Conservation (phyloP, 2,797 vertebrate species). For the Rhadinocentrus ornatus region DNA sequence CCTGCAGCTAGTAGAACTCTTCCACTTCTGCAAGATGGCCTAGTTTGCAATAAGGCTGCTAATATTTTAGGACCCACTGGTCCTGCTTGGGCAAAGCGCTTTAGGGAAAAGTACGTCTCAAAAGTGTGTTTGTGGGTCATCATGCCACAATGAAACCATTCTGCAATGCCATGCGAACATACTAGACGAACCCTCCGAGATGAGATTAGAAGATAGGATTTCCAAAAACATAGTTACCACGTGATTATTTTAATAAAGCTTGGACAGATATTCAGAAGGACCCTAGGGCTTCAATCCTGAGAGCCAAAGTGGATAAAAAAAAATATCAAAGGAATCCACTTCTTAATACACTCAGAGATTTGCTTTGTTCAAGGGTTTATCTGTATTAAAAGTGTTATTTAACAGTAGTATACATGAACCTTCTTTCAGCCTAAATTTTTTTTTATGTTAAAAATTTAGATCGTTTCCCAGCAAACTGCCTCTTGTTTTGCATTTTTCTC, state of each 20-base stretch:
- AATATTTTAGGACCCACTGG: constrained; percentile 62
- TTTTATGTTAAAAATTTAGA: constrained; percentile 13
- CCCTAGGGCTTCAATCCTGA: constrained; percentile 26
- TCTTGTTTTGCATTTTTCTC: not conserved
- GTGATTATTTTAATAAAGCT: constrained; percentile 61
- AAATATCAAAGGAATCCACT: constrained; percentile 14
- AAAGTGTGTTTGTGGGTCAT: constrained; percentile 78
- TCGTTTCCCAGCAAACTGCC: constrained; percentile 5
- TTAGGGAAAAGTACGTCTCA: constrained; percentile 47
- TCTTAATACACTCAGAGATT: constrained; percentile 1
- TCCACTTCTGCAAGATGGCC: constrained; percentile 37
- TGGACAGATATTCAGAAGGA: constrained; percentile 37
- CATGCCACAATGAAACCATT: constrained; percentile 41
- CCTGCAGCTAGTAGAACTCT: constrained; percentile 22
- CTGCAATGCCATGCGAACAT: constrained; percentile 24
- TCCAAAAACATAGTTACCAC: constrained; percentile 33
- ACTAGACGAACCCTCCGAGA: constrained; percentile 26
- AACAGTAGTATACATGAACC: not conserved
- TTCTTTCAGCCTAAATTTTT: not conserved
- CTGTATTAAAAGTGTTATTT: not conserved
- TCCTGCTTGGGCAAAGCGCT: constrained; percentile 47
- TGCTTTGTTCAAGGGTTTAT: constrained; percentile 3
- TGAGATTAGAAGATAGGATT: constrained; percentile 62
- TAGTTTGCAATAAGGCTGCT: constrained; percentile 52
- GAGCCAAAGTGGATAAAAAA: constrained; percentile 22